Percentiles rank a stretch among this genome's conserved stretches.
Conservation (phyloP, 2,797 vertebrate species). For the Novumbra hubbsi region DNA sequence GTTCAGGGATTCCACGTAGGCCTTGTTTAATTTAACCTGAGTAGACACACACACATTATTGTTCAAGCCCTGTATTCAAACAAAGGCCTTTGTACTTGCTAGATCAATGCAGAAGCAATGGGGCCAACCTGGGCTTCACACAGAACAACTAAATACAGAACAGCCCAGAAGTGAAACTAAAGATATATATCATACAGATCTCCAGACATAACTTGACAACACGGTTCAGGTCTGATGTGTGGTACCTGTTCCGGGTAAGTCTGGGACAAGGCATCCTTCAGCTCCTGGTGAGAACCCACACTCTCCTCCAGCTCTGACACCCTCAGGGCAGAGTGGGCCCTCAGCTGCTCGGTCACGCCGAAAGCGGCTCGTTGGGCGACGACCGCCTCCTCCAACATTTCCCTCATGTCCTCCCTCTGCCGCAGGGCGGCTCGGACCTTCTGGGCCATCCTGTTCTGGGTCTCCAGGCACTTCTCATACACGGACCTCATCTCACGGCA, state of each 20-base stretch:
- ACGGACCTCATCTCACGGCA: conserved; percentile 60
- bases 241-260: conserved; percentile 76
- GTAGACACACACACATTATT: conserved; percentile 2
- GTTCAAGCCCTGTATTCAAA: too few relatives aligned
- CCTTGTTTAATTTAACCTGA: conserved; percentile 72
- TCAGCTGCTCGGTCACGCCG: conserved; percentile 74
- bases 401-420: conserved; percentile 73
- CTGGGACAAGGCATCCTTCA: conserved; percentile 69
- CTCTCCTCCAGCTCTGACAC: conserved; percentile 75
- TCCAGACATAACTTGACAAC: too few relatives aligned
- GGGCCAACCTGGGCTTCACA: too few relatives aligned
- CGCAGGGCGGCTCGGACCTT: conserved; percentile 72
- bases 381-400: conserved; percentile 71
- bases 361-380: conserved; percentile 73
- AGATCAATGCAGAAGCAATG: too few relatives aligned
- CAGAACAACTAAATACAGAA: too few relatives aligned
- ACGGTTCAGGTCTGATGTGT: background rate
- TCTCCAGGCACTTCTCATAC: conserved; percentile 60
- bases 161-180: too few relatives aligned
- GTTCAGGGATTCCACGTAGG: conserved; percentile 57
- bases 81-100: too few relatives aligned
- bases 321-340: conserved; percentile 67
- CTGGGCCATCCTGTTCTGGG: conserved; percentile 60
- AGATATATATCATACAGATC: too few relatives aligned
- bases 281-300: conserved; percentile 73